A percentile compares a stretch with the other conserved stretches of the same genome.
Evolutionary conservation across 2,888 invertebrate species (phyloP).

Genomic region (Ephialtes manifestator): DNA sequence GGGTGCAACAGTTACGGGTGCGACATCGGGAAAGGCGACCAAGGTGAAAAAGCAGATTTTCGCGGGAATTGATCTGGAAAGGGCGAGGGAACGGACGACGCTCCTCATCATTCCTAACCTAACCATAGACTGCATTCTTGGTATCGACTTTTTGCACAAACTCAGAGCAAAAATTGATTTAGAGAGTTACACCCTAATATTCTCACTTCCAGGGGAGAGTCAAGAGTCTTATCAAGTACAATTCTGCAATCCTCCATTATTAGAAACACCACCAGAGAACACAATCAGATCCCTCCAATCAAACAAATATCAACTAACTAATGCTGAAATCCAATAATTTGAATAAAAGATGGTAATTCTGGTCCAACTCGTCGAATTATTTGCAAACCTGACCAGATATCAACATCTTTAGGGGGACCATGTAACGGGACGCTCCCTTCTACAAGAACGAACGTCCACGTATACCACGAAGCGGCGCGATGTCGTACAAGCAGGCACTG

Average conservation of each 20-base stretch:
- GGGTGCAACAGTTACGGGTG: conserved; percentile 9
- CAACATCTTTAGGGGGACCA: background rate
- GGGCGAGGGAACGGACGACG: too few relatives aligned
- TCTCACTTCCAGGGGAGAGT: background rate
- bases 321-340: background rate
- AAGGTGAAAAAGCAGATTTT: conserved; percentile 10
- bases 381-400: too few relatives aligned
- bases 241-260: background rate
- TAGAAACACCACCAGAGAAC: too few relatives aligned
- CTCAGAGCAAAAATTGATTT: conserved; percentile 18
- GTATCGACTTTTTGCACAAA: conserved; percentile 9
- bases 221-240: background rate
- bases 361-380: too few relatives aligned
- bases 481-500: too few relatives aligned
- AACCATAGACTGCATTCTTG: background rate
- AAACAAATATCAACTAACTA: background rate
- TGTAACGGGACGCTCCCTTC: background rate
- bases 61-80: too few relatives aligned
- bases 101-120: too few relatives aligned
- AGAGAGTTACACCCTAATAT: background rate
- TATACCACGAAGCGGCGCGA: too few relatives aligned
- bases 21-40: background rate
- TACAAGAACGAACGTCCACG: too few relatives aligned
- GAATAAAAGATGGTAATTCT: too few relatives aligned
- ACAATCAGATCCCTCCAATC: background rate